Base-by-base conservation (phyloP, 2,113 vertebrate species). In the Eclectus roratus region DNA sequence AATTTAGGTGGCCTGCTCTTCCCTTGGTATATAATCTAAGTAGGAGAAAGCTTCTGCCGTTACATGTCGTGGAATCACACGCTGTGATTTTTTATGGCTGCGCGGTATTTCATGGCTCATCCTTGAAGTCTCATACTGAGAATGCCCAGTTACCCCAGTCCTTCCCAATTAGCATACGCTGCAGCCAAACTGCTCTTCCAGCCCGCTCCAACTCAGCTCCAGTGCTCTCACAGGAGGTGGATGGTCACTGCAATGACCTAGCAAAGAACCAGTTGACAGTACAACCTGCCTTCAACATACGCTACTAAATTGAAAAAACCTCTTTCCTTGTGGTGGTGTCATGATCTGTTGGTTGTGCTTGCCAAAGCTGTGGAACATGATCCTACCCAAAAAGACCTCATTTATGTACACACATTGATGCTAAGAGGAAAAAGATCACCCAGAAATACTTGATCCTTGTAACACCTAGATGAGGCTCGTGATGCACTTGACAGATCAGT, bases 151-250 rank as follows among this genome's bases (percentile, higher is more conserved):
- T 20, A 33, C 13, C 47, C 49, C 63, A 29, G 55, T 27, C 27
- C 50, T 37, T 33, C 63, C 55, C 63, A 35, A 2, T 41, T 21
- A 55, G 24, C 23, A 18, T 39, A 35, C 13, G 1, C 41, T 37
- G 60, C 50, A 35, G 37, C 52, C 74, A 31, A 46, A 72, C 14
- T 1, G 3, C 29, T 37, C 53, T 33, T 28, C 63, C 55, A 47
- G n/a, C 6, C 53, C 19, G 19, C 44, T n/a, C 15, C 7, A 13
- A 7, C 14, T 17, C 7, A 2, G 35, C 72, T 61, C 65, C 58
- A 60, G 33, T 2, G 4, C 27, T n/a, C 43, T 50, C 33, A 21
- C 1, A 4, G 39, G 31, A 46, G 56, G 24, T 0, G 6, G 70
- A 25, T 6, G 23, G 28, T 56, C 37, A 12, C 43, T 3, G 4